Evolutionary conservation across 1,140 invertebrate species (phyloP), one percentile per base, ranked within the genome.

Genomic region (Coptotermes formosanus): DNA sequence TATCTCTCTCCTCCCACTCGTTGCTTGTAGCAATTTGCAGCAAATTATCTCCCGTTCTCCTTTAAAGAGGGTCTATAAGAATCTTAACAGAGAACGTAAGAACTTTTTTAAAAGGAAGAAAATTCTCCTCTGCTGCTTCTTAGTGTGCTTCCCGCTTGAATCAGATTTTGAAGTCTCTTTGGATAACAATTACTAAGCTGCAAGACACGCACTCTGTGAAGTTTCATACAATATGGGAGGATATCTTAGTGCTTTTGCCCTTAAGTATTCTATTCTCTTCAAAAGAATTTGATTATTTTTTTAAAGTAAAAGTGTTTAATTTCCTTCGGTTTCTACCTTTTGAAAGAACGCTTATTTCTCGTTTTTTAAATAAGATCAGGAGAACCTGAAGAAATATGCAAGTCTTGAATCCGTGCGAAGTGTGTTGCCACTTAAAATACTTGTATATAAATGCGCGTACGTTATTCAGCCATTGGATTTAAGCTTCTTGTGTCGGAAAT

Each of bases 21-120:
- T 75, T 75, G 64, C n/a, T 30, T 75, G 64, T 75, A 75, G n/a
- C 64, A 75, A 75, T 25, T 64, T 64, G 59, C n/a, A 75, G 25
- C 64, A 75, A 75, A 30, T 75, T 30, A 75, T 75, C 25, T 64
- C 59, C 59, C 59, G 59, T 23, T 64, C 3, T 14, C 30, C 64
- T 75, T 75, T 75, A 75, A n/a, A 30, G 64, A 75, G 7, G 64
- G 64, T 16, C 64, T 75, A 16, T 30, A 75, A 75, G 64, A 75
- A 75, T 75, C 64, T 30, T 30, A 30, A 75, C 64, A 75, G 0
- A 30, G 25, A 75, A 30, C n/a, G 25, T 30, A 75, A n/a, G 7
- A 75, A 75, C 9, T 75, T 75, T 25, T 11, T n/a, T n/a, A 75
- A 75, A 75, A 75, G 64, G 25, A 75, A 75, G 64, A 75, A 6